Conservation (phyloP, 2,888 invertebrate genomes). For the Torymus texanus region DNA sequence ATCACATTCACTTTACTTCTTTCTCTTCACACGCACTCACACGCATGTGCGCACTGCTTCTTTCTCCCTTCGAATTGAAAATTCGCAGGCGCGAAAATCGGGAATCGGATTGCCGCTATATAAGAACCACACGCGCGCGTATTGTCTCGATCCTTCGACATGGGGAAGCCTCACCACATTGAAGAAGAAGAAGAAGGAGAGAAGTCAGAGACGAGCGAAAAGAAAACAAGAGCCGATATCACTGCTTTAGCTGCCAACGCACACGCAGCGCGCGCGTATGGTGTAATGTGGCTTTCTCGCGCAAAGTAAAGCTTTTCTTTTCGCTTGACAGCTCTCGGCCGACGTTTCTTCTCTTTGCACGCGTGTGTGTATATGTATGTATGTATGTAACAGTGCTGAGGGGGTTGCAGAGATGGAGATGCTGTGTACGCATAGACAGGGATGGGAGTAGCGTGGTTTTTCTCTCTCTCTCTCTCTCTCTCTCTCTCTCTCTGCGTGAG, state of each 20-base stretch:
- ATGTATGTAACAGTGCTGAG: too few relatives aligned
- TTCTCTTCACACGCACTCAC: not conserved
- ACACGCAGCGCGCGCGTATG: not conserved
- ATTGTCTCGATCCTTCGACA: not conserved
- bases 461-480: too few relatives aligned
- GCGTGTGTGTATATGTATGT: too few relatives aligned
- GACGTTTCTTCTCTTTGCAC: too few relatives aligned
- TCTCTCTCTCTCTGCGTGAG: too few relatives aligned
- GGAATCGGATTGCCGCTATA: slow-evolving; percentile 6
- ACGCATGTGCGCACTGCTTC: too few relatives aligned
- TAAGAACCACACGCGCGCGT: slow-evolving; percentile 1
- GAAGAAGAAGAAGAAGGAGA: not conserved
- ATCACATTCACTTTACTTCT: not conserved
- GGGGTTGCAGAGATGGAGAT: too few relatives aligned
- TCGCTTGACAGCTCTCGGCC: too few relatives aligned
- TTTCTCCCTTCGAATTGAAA: not conserved
- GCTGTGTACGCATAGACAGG: too few relatives aligned
- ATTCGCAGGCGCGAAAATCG: slow-evolving; percentile 8
- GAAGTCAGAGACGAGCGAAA: not conserved
- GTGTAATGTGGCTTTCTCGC: too few relatives aligned
- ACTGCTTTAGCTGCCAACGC: not conserved
- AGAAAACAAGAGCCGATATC: slow-evolving; percentile 6
- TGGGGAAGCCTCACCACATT: not conserved
- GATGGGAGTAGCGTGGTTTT: too few relatives aligned
- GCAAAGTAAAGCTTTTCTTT: too few relatives aligned